Base-by-base conservation (phyloP, 2,888 invertebrate species). In the Octonoba sinensis region DNA sequence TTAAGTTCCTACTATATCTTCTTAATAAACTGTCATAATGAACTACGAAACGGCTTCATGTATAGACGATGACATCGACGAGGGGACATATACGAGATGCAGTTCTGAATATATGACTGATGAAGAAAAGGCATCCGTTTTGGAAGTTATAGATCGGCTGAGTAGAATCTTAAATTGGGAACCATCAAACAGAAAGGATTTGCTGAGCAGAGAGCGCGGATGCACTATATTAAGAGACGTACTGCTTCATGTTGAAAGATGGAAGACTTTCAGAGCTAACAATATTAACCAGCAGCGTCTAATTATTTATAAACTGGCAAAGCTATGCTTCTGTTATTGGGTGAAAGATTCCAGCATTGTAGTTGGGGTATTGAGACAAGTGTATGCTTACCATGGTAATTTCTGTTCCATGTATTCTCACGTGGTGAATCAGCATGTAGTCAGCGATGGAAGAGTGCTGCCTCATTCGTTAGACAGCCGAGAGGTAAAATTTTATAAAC, bases 301-400 rank as follows among this genome's bases (percentile, higher is more conserved):
- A 18, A 56, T 70, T 15, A 70, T 57, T 27, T 70, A 47, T 44
- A 70, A 54, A 16, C 20, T 71, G 64, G 77, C 77, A 1, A 70
- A 77, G 18, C 64, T 77, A 1, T 77, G 70, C n/a, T 70, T 77
- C 20, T 71, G 57, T 49, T 77, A 77, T 36, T 77, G 77, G 77
- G 71, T 77, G 2, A 36, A n/a, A 46, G 70, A 77, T 57, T 77
- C 77, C 12, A 46, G 15, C 1, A 46, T 57, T 12, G 77, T 77
- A 2, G 54, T 49, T 0, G 70, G 71, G 1, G 24, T 77, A 18
- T 47, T 77, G 27, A 44, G 27, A n/a, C 70, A 77, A n/a, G 54
- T 77, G 54, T 70, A 77, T 27, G 13, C 18, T 13, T 77, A 70
- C 27, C 70, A 77, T 70, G 77, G 70, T 12, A 62, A 77, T 47